Conservation (phyloP, 2,888 invertebrate genomes). For the Morpho achilles region DNA sequence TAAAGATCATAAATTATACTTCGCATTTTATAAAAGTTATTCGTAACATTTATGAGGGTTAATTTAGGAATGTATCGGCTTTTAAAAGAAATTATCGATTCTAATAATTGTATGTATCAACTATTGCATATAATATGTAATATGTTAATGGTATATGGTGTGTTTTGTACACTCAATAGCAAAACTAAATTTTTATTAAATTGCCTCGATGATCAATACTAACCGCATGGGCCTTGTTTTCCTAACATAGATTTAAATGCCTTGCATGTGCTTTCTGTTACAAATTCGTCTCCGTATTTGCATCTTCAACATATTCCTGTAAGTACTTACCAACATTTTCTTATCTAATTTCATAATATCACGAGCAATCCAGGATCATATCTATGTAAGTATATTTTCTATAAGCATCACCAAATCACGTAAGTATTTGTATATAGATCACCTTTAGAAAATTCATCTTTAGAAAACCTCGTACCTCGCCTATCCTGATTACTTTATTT, state of each 20-base stretch:
- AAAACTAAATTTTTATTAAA: background rate
- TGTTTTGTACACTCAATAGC: too few species aligned
- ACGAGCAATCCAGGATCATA: conserved; percentile 1
- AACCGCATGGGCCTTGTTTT: conserved; percentile 19
- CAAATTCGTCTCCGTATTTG: conserved; percentile 2
- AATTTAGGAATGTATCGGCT: conserved; percentile 4
- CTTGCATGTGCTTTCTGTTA: conserved; percentile 16
- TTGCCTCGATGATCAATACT: conserved; percentile 9
- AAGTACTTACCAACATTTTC: conserved; percentile 16
- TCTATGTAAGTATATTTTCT: conserved; percentile 16
- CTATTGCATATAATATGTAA: background rate
- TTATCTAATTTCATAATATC: conserved; percentile 2
- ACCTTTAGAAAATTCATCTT: too few species aligned
- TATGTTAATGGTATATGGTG: too few species aligned
- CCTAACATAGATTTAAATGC: conserved; percentile 19
- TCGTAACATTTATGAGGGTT: background rate
- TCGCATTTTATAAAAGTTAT: background rate
- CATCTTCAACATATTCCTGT: conserved; percentile 16
- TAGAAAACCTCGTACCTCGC: conserved; percentile 2
- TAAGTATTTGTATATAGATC: conserved; percentile 20
- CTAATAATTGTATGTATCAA: background rate
- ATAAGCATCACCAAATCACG: conserved; percentile 1
- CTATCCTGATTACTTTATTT: conserved; percentile 15
- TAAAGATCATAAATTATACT: conserved; percentile 8
- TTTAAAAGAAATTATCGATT: background rate